Conservation (phyloP, 1,140 invertebrate species). For the Chironomus tepperi region DNA sequence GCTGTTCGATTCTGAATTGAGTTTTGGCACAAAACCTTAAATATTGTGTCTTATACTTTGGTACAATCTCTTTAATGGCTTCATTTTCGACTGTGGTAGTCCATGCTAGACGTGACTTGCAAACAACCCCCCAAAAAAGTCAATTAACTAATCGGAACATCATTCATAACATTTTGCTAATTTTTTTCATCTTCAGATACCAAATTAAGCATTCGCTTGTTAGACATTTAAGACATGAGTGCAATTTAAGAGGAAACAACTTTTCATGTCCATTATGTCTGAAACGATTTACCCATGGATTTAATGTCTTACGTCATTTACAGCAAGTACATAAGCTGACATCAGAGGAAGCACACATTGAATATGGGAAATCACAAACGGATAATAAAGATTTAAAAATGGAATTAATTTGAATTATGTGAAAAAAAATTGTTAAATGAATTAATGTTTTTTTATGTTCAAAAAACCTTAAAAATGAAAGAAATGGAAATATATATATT, state of each 20-base stretch:
- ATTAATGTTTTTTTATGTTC: neutral
- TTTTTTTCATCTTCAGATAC: neutral
- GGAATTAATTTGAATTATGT: neutral
- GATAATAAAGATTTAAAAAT: neutral
- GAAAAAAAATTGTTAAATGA: neutral
- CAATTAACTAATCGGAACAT: no score
- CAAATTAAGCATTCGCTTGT: constrained; percentile 15
- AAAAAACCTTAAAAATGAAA: neutral
- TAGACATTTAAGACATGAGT: constrained; percentile 14
- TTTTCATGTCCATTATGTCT: neutral
- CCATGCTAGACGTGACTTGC: no score
- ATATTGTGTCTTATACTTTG: no score
- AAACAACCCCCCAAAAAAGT: no score
- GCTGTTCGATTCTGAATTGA: no score
- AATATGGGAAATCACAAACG: neutral
- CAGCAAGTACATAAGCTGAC: neutral
- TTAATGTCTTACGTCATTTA: neutral
- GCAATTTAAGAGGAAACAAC: neutral
- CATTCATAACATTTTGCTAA: neutral
- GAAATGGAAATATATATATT: neutral
- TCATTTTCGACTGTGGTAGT: no score
- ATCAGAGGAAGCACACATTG: neutral
- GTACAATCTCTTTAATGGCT: no score
- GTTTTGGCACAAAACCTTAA: no score
- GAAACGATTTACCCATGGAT: neutral